These are phyloP conservation scores for Cheilosia scutellata DNA, from an alignment of 2,888 invertebrate species.

Conservation along the genomic window DNA sequence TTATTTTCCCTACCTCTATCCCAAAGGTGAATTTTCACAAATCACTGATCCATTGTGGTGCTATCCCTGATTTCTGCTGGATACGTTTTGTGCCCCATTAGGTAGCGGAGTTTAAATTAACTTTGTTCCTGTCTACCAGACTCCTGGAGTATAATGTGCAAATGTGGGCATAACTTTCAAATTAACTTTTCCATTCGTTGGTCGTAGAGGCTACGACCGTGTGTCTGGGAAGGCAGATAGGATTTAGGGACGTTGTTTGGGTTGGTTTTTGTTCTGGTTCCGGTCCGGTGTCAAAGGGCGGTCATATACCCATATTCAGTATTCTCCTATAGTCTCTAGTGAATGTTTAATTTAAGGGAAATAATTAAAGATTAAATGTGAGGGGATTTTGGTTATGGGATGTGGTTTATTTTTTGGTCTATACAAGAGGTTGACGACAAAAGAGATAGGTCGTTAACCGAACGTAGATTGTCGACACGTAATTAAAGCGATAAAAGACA, in stretches of 20 bases:
- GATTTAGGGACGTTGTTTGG: conserved; percentile 24
- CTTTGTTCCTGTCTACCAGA: conserved; percentile 51
- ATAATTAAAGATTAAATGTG: conserved; percentile 64
- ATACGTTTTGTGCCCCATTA: conserved; percentile 56
- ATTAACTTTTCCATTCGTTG: conserved; percentile 72
- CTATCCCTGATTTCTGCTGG: conserved; percentile 54
- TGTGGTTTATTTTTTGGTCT: conserved; percentile 22
- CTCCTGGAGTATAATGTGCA: conserved; percentile 61
- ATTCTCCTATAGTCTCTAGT: conserved; percentile 1
- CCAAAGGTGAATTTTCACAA: conserved; percentile 55
- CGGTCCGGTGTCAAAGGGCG: conserved; percentile 49
- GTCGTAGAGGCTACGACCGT: conserved; percentile 21
- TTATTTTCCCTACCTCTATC: conserved; percentile 10
- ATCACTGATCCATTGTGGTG: conserved; percentile 61
- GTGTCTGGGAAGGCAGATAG: conserved; percentile 1
- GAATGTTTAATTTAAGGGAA: conserved; percentile 64
- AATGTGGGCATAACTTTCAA: conserved; percentile 72
- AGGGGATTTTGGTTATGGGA: conserved; percentile 17
- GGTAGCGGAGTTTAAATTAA: conserved; percentile 69
- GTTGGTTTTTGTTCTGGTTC: conserved; percentile 21
- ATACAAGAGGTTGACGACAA: conserved; percentile 14
- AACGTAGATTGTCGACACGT: conserved; percentile 44
- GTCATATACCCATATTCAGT: background rate
- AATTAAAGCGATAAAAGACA: conserved; percentile 36
- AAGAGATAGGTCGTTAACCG: conserved; percentile 35